Evolutionary conservation across 2,113 vertebrate species (phyloP), one percentile per base, ranked within the genome.

Genomic region (Pteropus alecto): DNA sequence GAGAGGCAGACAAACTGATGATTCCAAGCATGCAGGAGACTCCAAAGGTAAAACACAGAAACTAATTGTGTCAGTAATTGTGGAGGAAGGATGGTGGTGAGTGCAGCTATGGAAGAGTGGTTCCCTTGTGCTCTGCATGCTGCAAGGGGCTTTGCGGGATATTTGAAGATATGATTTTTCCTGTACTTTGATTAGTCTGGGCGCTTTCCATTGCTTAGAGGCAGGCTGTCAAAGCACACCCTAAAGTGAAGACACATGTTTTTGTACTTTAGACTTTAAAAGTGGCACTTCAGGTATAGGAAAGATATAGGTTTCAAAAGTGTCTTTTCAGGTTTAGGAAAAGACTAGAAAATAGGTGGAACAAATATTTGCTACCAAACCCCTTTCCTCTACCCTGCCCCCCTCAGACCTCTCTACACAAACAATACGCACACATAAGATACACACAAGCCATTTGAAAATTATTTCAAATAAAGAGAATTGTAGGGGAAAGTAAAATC

Each of bases 391-490:
- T 54, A 54, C 5, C 5, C 48, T 14, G 6, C 21, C 33, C 3
- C 4, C 0, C 0, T 0, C 1, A 26, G 22, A 13, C 35, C 13
- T 1, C 4, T 1, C 11, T 51, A 19, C 48, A 54, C 60, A 58
- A 26, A 63, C 24, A 24, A 7, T 18, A 60, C 5, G 65, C 16
- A 71, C 26, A 83, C n/a, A 10, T 14, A 48, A 65, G 14, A 96
- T 14, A 48, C 15, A 30, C 1, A 61, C 1, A 61, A 3, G 19
- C 8, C 15, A 26, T 56, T 28, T 70, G 10, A 79, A 79, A 65
- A 79, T 13, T 30, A 84, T 60, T 81, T 68, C 33, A 86, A 83
- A 56, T 41, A 41, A 13, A 24, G 18, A 84, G 22, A n/a, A 68
- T 46, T 22, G 14, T 35, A 58, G 16, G 26, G 2, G 2, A 85